A percentile compares a stretch with the other conserved stretches of the same genome.
These are phyloP conservation scores for Acanthornis magna DNA, from an alignment of 2,797 vertebrate genomes.

Conservation along the genomic window DNA sequence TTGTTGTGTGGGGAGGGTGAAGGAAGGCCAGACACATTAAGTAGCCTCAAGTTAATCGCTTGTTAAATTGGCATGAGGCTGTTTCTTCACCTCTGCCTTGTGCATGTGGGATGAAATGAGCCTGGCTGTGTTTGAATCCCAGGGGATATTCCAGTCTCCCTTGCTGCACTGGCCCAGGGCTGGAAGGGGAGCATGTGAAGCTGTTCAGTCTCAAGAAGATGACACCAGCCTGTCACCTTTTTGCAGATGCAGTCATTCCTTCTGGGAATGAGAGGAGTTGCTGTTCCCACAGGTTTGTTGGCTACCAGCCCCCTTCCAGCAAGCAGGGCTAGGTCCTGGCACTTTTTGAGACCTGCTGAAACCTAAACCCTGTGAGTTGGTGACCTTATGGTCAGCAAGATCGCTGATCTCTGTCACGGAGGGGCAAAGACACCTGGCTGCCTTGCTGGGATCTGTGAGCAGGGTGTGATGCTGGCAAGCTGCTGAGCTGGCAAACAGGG, in stretches of 20 bases:
- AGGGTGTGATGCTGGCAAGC: accelerated
- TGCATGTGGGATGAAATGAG: neutral
- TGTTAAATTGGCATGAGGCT: neutral
- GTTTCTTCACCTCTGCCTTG: neutral
- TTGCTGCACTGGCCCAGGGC: neutral
- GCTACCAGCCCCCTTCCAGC: neutral
- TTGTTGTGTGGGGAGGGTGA: neutral
- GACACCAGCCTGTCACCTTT: neutral
- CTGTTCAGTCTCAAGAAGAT: neutral
- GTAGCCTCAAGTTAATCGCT: slow-evolving; percentile 15
- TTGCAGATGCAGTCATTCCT: neutral
- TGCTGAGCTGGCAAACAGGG: neutral
- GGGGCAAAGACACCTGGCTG: neutral
- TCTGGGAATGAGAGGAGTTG: neutral
- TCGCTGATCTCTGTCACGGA: accelerated
- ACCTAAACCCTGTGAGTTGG: neutral
- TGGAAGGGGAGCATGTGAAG: neutral
- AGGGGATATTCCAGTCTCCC: neutral
- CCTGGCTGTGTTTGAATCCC: neutral
- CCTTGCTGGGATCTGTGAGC: neutral
- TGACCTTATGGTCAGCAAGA: neutral
- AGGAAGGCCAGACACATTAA: neutral
- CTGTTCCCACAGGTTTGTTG: neutral
- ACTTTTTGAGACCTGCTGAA: neutral
- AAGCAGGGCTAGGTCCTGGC: neutral